Conservation (phyloP, 2,888 invertebrate genomes). For the Spilosoma lubricipeda region DNA sequence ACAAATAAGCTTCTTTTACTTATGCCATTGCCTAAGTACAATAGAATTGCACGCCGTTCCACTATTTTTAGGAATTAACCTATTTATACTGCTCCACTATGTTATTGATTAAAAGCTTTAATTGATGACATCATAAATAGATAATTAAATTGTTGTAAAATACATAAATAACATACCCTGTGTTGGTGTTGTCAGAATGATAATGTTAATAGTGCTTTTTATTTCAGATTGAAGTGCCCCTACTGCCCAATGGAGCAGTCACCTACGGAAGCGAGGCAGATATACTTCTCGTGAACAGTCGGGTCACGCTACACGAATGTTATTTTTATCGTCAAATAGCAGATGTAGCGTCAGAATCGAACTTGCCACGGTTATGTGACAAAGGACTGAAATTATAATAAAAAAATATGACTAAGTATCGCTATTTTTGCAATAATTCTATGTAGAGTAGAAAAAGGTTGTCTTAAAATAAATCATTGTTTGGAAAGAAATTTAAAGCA, state of each 20-base stretch:
- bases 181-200: not conserved
- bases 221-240: slow-evolving; percentile 97
- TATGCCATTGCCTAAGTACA: too few relatives aligned
- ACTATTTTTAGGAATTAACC: too few relatives aligned
- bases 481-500: slow-evolving; percentile 8
- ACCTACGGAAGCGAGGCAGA: slow-evolving; percentile 95
- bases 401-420: slow-evolving; percentile 12
- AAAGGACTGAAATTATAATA: slow-evolving; percentile 24
- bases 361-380: slow-evolving; percentile 33
- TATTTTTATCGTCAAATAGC: slow-evolving; percentile 33
- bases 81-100: too few relatives aligned
- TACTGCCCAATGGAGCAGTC: slow-evolving; percentile 99
- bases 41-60: too few relatives aligned
- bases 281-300: slow-evolving; percentile 91
- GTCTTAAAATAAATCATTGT: slow-evolving; percentile 19
- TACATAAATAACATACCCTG: not conserved
- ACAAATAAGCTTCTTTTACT: too few relatives aligned
- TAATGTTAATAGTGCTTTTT: slow-evolving; percentile 12
- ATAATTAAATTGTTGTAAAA: not conserved
- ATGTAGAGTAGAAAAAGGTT: slow-evolving; percentile 2
- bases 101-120: not conserved
- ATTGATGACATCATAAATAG: not conserved
- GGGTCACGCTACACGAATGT: slow-evolving; percentile 27
- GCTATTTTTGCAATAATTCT: slow-evolving; percentile 22
- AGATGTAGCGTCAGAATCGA: slow-evolving; percentile 26